Conservation (phyloP, 2,888 invertebrate species). For the Chrysolina oricalcia region DNA sequence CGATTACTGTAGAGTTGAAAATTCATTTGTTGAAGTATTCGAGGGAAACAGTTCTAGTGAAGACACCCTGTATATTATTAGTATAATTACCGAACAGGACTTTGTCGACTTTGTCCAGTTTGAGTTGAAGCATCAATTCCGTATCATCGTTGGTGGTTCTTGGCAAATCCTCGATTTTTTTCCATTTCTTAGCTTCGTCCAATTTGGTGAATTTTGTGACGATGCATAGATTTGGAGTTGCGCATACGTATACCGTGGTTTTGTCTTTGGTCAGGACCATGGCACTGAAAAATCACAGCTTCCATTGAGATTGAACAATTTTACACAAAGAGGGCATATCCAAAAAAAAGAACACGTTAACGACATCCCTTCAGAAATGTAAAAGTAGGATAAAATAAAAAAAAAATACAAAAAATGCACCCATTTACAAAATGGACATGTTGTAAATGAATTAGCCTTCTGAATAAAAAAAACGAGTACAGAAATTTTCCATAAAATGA, state of each 20-base stretch:
- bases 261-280: slow-evolving; percentile 81
- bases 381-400: no score
- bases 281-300: slow-evolving; percentile 72
- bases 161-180: slow-evolving; percentile 76
- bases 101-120: slow-evolving; percentile 86
- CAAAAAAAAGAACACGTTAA: no score
- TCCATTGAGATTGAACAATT: background rate
- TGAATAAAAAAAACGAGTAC: no score
- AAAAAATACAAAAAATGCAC: no score
- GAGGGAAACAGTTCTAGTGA: background rate
- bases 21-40: background rate
- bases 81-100: slow-evolving; percentile 80
- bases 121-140: slow-evolving; percentile 86
- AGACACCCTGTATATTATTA: slow-evolving; percentile 14
- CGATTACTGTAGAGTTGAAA: background rate
- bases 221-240: slow-evolving; percentile 76
- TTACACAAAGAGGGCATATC: no score
- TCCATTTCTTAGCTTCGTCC: slow-evolving; percentile 77
- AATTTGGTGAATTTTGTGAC: slow-evolving; percentile 72
- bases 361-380: no score
- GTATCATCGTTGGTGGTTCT: slow-evolving; percentile 82
- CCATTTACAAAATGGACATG: no score
- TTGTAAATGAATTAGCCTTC: no score
- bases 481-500: no score
- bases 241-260: slow-evolving; percentile 81